Evolutionary conservation across 2,113 vertebrate genomes (phyloP), one percentile per base, ranked within the genome.

Genomic region (Pollimyrus isidori): DNA sequence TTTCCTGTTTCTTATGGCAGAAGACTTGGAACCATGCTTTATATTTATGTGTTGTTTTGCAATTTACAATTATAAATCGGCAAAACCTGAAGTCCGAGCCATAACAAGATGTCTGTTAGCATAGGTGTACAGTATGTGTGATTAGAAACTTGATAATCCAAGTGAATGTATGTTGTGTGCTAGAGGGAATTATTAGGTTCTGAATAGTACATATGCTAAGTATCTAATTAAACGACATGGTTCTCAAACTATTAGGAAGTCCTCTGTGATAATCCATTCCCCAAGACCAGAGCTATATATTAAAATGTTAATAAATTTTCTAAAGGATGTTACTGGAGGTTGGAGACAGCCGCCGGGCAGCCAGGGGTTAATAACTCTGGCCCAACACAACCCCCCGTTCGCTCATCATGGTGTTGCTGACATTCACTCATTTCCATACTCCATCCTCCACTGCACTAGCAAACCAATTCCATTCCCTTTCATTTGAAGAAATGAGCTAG

Each of bases 391-490:
- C 91, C 93, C 30, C 69, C 92, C 90, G 93, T 95, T 95, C 94
- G 93, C 93, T 94, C 94, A 93, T 95, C 93, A 94, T 84, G 65
- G 53, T 88, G 87, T 87, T 90, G 89, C 92, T 94, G 94, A 94
- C 93, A 93, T 94, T 92, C 92, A 87, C 94, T 94, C 94, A 95
- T 95, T 93, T 93, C 93, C 94, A 93, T 94, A 93, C 93, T 92
- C 93, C 93, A 93, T 91, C 91, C 90, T 93, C 92, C 91, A 92
- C 92, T 91, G 93, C 92, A 90, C 92, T 91, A 92, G 93, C 93
- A 94, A 92, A 94, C 94, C 91, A 94, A 94, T 94, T 94, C 94
- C 92, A 94, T 94, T 93, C 92, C 94, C 94, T 93, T 94, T 93
- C 94, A 94, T 93, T 93, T 93, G 90, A 91, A 94, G 93, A 95